Percentiles rank a stretch among this genome's conserved stretches.
phyloP scores from a whole-genome alignment of 2,113 vertebrate species.

The Eleginops maclovinus region DNA sequence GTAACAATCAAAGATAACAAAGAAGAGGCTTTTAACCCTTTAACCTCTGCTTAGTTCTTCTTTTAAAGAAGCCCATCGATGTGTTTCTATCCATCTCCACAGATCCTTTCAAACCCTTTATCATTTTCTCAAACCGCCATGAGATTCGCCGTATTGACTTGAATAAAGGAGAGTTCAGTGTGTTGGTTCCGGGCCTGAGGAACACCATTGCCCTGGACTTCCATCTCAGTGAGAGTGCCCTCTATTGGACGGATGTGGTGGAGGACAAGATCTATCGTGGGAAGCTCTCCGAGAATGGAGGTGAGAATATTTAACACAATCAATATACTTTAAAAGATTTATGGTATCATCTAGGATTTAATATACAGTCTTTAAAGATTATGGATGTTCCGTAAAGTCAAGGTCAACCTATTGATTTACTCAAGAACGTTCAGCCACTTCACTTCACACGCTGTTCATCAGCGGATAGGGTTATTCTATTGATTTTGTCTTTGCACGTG shows the following conservation, averaged over 20 bases:
- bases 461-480: background rate
- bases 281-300: slow-evolving; percentile 94
- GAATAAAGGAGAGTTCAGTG: slow-evolving; percentile 95
- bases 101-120: slow-evolving; percentile 98
- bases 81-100: slow-evolving; percentile 12
- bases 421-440: background rate
- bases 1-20: background rate
- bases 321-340: background rate
- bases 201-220: slow-evolving; percentile 98
- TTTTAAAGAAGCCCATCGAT: background rate
- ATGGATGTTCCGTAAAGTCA: background rate
- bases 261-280: slow-evolving; percentile 99
- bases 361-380: background rate
- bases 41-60: background rate
- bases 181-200: slow-evolving; percentile 93
- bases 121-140: slow-evolving; percentile 98
- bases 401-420: background rate
- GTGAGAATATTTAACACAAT: slow-evolving; percentile 69
- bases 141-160: slow-evolving; percentile 97
- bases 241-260: slow-evolving; percentile 98
- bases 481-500: slow-evolving; percentile 27
- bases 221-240: slow-evolving; percentile 94
- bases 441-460: slow-evolving; percentile 2
- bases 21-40: slow-evolving; percentile 29
- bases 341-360: background rate